These are phyloP conservation scores for Scrobipalpa costella DNA, from an alignment of 2,888 invertebrate genomes.

Conservation along the genomic window DNA sequence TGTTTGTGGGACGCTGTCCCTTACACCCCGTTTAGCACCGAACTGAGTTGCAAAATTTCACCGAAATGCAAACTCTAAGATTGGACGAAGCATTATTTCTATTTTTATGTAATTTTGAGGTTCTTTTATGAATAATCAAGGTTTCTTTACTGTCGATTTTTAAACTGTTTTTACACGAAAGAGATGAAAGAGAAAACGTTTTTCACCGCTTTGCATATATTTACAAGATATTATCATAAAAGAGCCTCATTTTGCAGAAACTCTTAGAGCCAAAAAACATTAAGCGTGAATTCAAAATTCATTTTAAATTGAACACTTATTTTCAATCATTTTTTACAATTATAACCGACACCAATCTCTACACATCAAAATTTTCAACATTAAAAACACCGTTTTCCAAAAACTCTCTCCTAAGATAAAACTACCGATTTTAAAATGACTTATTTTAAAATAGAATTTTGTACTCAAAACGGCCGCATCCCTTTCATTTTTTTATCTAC, in stretches of 20 bases:
- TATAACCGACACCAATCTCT: conserved; percentile 12
- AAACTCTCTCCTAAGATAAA: conserved; percentile 41
- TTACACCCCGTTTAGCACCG: not conserved
- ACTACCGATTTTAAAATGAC: conserved; percentile 37
- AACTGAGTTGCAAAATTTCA: not conserved
- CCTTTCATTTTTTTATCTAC: conserved; percentile 21
- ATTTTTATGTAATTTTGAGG: not conserved
- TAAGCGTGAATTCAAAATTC: conserved; percentile 21
- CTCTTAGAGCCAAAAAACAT: conserved; percentile 1
- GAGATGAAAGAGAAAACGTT: too few relatives aligned
- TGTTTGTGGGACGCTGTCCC: too few relatives aligned
- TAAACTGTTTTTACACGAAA: too few relatives aligned
- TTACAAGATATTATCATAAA: too few relatives aligned
- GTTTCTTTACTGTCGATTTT: not conserved
- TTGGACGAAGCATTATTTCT: not conserved
- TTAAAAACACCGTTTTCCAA: conserved; percentile 43
- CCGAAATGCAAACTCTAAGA: not conserved
- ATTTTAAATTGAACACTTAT: conserved; percentile 24
- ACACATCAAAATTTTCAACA: conserved; percentile 31
- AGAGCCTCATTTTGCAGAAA: not conserved
- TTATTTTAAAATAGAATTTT: conserved; percentile 63
- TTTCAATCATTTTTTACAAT: not conserved
- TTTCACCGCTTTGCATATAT: too few relatives aligned
- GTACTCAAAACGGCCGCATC: conserved; percentile 67
- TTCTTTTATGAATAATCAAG: not conserved